Conservation (phyloP, 2,113 vertebrate genomes). For the Sclerurus mexicanus region DNA sequence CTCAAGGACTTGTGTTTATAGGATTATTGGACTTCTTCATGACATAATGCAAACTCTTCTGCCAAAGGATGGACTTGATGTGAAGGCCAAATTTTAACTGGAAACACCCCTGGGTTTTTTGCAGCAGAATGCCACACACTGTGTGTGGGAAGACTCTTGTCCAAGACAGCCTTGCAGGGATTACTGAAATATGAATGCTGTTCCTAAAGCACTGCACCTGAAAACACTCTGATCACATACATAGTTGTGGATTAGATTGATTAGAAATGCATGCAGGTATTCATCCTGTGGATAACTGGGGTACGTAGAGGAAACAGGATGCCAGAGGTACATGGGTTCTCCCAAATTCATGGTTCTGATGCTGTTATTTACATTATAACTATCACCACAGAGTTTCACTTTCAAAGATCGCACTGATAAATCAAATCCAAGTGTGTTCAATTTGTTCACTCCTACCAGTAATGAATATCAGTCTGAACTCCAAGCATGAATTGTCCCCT, state of each 20-base stretch:
- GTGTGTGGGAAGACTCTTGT: conserved; percentile 12
- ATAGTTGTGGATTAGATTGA: background rate
- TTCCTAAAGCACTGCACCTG: conserved; percentile 47
- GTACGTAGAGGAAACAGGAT: background rate
- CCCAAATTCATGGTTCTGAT: background rate
- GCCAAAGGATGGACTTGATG: conserved; percentile 35
- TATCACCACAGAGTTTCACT: background rate
- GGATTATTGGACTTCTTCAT: conserved; percentile 16
- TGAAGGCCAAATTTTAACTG: conserved; percentile 43
- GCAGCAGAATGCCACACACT: conserved; percentile 8
- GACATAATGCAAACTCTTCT: conserved; percentile 27
- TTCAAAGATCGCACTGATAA: conserved; percentile 10
- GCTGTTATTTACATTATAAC: background rate
- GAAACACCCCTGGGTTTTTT: conserved; percentile 38
- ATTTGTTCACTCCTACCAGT: background rate
- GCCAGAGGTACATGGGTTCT: background rate
- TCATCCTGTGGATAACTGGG: background rate
- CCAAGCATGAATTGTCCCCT: background rate
- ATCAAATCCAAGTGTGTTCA: background rate
- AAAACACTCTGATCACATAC: conserved; percentile 26
- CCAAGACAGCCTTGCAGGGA: background rate
- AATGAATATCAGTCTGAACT: background rate
- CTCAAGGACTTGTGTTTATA: conserved; percentile 11
- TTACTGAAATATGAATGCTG: conserved; percentile 50
- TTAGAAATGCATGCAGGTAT: background rate